A percentile compares a stretch with the other conserved stretches of the same genome.
These are phyloP conservation scores for Umimayanthus kanabou DNA, from an alignment of 92 coral and sea anemone species.

Conservation along the genomic window DNA sequence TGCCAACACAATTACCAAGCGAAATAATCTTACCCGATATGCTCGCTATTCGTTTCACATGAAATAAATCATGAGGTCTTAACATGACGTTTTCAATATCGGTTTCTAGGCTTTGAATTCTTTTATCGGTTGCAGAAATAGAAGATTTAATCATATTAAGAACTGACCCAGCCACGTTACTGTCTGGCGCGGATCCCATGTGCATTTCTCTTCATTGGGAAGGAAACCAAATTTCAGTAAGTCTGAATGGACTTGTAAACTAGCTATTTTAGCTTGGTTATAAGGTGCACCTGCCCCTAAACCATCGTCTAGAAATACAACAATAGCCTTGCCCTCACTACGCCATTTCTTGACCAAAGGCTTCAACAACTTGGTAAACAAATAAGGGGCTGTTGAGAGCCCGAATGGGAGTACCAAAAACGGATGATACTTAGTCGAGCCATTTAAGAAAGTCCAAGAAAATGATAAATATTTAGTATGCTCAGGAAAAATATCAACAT, in stretches of 20 bases:
- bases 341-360: slow-evolving; percentile 40
- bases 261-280: slow-evolving; percentile 32
- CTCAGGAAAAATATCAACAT: slow-evolving; percentile 33
- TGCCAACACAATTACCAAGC: slow-evolving; percentile 48
- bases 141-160: slow-evolving; percentile 32
- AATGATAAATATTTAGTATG: slow-evolving; percentile 41
- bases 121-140: slow-evolving; percentile 46
- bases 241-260: slow-evolving; percentile 35
- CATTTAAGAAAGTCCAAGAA: slow-evolving; percentile 40
- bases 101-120: slow-evolving; percentile 32
- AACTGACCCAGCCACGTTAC: slow-evolving; percentile 38
- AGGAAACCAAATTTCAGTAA: slow-evolving; percentile 54
- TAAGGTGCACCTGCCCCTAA: slow-evolving; percentile 25
- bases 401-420: slow-evolving; percentile 53
- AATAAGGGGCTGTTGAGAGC: slow-evolving; percentile 43
- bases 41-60: slow-evolving; percentile 45
- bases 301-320: slow-evolving; percentile 55
- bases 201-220: slow-evolving; percentile 48
- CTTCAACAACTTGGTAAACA: slow-evolving; percentile 42
- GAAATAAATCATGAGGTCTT: background rate
- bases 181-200: slow-evolving; percentile 48
- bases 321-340: slow-evolving; percentile 41
- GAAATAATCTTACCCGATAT: slow-evolving; percentile 49
- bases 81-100: slow-evolving; percentile 33
- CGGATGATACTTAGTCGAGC: slow-evolving; percentile 22